A percentile compares a stretch with the other conserved stretches of the same genome.
Conservation (phyloP, 2,888 invertebrate species). For the Pristionchus exspectatus region DNA sequence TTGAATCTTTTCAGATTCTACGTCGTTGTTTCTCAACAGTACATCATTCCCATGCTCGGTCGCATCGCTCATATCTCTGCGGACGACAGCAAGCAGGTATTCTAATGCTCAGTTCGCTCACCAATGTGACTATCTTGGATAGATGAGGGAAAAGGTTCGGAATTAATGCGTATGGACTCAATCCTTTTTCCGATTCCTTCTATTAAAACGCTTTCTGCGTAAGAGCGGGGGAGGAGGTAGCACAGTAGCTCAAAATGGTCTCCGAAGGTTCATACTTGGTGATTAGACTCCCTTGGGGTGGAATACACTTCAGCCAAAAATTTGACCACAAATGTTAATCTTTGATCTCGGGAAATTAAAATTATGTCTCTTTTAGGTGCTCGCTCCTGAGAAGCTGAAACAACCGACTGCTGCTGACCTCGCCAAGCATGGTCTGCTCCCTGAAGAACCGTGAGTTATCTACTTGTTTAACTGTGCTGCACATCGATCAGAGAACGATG, state of each 20-base stretch:
- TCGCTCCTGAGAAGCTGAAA: conserved; percentile 63
- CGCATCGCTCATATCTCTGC: conserved; percentile 74
- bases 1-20: conserved; percentile 36
- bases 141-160: too few species aligned
- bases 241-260: too few species aligned
- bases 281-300: too few species aligned
- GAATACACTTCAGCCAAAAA: too few species aligned
- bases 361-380: conserved; percentile 59
- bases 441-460: conserved; percentile 64
- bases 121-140: too few species aligned
- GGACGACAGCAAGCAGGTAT: conserved; percentile 73
- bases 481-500: neutral
- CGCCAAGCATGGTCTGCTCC: conserved; percentile 66
- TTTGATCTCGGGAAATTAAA: too few species aligned
- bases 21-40: conserved; percentile 64
- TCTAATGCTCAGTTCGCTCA: neutral
- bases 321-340: too few species aligned
- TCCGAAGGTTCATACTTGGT: too few species aligned
- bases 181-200: neutral
- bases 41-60: conserved; percentile 77
- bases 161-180: neutral
- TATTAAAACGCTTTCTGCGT: too few species aligned
- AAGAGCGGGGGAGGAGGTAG: too few species aligned
- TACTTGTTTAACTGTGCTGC: neutral
- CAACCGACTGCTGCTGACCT: conserved; percentile 68